Conservation (phyloP, 2,113 vertebrate genomes). For the Seriola rivoliana region DNA sequence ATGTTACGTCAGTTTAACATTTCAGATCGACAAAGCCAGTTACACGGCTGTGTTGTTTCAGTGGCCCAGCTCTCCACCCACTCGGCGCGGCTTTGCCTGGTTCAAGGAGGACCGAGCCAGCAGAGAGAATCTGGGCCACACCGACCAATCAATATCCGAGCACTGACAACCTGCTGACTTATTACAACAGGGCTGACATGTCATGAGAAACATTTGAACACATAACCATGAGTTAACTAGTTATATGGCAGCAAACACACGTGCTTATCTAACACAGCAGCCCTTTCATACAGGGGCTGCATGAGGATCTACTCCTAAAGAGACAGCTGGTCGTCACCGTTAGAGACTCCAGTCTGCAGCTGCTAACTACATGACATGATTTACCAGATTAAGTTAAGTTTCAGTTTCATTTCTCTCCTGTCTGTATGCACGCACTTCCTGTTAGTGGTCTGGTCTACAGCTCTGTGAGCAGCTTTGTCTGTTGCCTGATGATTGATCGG, state of each 20-base stretch:
- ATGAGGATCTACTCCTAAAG: background rate
- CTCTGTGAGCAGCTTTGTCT: background rate
- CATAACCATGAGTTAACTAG: background rate
- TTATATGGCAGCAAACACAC: background rate
- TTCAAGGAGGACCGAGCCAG: background rate
- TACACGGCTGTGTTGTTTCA: constrained; percentile 9
- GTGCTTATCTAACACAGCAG: background rate
- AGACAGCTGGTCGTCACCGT: background rate
- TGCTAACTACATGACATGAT: background rate
- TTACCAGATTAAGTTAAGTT: background rate
- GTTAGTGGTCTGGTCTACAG: background rate
- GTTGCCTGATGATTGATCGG: too few relatives aligned
- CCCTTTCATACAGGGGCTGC: background rate
- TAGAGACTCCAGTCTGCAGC: background rate
- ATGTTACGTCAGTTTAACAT: constrained; percentile 19
- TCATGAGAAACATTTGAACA: background rate
- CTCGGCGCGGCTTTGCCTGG: background rate
- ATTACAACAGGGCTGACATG: background rate
- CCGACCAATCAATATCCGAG: too few relatives aligned
- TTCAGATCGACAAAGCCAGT: constrained; percentile 9
- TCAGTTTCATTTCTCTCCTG: background rate
- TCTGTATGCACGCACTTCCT: background rate
- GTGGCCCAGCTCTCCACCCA: background rate
- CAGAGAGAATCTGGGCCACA: background rate
- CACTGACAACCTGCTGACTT: background rate